phyloP scores from a whole-genome alignment of 2,888 invertebrate genomes.

The Pocota personata region DNA sequence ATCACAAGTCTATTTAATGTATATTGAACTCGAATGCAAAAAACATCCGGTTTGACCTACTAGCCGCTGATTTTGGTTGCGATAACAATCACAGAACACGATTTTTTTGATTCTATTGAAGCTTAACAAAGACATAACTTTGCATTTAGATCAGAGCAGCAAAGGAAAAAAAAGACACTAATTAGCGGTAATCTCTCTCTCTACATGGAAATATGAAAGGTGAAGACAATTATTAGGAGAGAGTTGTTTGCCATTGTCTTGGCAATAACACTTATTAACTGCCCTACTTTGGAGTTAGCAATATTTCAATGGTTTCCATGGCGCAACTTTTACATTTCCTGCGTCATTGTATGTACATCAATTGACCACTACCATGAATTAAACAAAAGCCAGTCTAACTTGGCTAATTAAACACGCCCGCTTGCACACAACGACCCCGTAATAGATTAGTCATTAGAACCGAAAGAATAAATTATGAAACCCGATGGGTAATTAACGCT shows the following conservation, averaged over 20 bases:
- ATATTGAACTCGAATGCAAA: too few species aligned
- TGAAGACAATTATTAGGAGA: not conserved
- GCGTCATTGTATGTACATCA: too few species aligned
- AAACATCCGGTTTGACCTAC: too few species aligned
- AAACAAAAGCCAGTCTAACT: not conserved
- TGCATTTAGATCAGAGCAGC: too few species aligned
- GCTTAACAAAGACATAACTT: not conserved
- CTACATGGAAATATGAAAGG: not conserved
- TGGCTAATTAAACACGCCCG: constrained; percentile 3
- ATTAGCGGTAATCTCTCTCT: not conserved
- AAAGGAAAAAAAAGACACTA: not conserved
- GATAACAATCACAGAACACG: too few species aligned
- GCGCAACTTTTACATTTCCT: too few species aligned
- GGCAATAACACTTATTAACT: constrained; percentile 3
- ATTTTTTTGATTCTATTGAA: not conserved
- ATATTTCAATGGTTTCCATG: constrained; percentile 5
- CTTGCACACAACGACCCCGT: not conserved
- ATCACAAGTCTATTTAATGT: too few species aligned
- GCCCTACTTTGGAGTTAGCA: not conserved
- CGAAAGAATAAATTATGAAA: too few species aligned
- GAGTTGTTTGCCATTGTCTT: constrained; percentile 14
- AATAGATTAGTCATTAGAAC: not conserved
- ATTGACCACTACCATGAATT: not conserved
- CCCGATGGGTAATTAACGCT: not conserved
- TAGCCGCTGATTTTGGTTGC: too few species aligned